Percentiles rank a stretch among this genome's conserved stretches.
phyloP scores from a whole-genome alignment of 2,797 vertebrate genomes.

The Muscicapa striata region DNA sequence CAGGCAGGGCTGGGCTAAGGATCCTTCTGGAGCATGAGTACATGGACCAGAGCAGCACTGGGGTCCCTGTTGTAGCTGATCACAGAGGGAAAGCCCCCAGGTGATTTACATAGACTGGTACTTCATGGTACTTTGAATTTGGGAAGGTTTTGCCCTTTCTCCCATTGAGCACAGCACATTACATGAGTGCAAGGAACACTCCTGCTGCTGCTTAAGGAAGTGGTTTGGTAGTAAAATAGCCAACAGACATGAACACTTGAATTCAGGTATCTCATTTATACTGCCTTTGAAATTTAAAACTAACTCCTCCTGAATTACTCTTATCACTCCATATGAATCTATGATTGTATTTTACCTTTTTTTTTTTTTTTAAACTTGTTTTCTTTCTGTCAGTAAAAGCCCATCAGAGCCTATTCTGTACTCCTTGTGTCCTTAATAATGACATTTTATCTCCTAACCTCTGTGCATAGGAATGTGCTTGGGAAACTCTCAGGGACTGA shows the following conservation, averaged over 20 bases:
- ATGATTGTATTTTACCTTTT: background rate
- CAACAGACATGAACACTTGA: background rate
- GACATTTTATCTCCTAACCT: background rate
- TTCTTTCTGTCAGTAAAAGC: background rate
- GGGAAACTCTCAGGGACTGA: background rate
- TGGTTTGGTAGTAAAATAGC: constrained; percentile 2
- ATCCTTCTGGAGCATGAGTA: accelerated
- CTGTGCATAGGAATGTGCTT: background rate
- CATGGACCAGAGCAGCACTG: background rate
- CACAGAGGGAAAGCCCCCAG: background rate
- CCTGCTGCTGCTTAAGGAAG: background rate
- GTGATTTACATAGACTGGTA: background rate
- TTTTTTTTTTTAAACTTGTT: background rate
- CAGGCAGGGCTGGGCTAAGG: background rate
- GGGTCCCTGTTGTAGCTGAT: background rate
- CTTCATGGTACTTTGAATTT: background rate
- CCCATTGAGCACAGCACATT: accelerated
- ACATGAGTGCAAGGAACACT: background rate
- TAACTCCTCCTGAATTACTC: background rate
- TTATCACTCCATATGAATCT: background rate
- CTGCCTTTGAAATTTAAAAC: constrained; percentile 29
- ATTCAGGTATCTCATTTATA: background rate
- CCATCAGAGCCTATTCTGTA: background rate
- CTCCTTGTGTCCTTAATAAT: background rate
- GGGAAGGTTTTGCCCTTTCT: constrained; percentile 4